Evolutionary conservation across 1,140 invertebrate species (phyloP).

Genomic region (Harpegnathos saltator): DNA sequence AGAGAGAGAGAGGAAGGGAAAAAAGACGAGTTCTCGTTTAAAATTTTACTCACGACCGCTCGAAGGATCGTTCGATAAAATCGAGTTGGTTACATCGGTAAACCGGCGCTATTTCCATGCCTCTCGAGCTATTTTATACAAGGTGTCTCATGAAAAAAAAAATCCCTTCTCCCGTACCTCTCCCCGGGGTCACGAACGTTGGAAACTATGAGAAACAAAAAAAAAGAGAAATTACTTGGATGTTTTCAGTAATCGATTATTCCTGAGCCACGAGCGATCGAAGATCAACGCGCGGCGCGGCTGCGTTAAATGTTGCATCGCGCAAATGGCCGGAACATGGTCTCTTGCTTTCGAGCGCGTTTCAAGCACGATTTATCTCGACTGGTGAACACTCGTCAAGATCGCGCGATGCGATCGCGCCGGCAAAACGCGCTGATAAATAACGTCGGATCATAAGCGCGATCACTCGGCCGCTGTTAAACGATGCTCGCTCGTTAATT

Average conservation of each 20-base stretch:
- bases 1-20: too few species aligned
- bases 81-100: constrained; percentile 46
- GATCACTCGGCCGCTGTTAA: neutral
- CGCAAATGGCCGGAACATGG: too few species aligned
- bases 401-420: too few species aligned
- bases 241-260: too few species aligned
- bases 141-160: constrained; percentile 33
- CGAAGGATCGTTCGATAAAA: constrained; percentile 55
- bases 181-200: neutral
- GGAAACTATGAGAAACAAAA: too few species aligned
- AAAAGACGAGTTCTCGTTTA: constrained; percentile 47
- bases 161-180: neutral
- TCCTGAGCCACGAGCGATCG: too few species aligned
- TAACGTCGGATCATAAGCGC: neutral
- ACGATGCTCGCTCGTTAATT: neutral
- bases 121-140: constrained; percentile 7
- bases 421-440: neutral
- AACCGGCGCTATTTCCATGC: constrained; percentile 20
- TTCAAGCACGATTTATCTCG: too few species aligned
- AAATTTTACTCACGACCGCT: constrained; percentile 56
- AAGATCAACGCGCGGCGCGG: too few species aligned
- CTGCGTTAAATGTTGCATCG: too few species aligned
- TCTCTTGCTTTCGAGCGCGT: too few species aligned
- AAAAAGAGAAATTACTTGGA: too few species aligned
- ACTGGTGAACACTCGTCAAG: too few species aligned